These are phyloP conservation scores for Aspiorhynchus laticeps DNA, from an alignment of 2,113 vertebrate species.

Conservation along the genomic window DNA sequence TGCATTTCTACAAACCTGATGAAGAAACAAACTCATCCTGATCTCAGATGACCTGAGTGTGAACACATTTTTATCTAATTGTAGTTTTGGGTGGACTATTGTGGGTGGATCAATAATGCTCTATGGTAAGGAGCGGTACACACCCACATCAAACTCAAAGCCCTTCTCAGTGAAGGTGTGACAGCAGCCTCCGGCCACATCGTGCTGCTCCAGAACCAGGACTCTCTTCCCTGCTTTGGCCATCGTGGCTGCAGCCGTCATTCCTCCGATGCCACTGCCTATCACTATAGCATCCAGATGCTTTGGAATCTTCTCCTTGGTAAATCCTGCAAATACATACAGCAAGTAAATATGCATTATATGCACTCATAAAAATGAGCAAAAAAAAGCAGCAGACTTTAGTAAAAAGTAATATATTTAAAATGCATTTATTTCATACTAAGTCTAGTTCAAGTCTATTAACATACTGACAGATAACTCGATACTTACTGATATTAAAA, in stretches of 20 bases:
- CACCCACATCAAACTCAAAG: conserved; percentile 85
- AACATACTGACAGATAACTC: too few species aligned
- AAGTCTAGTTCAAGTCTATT: too few species aligned
- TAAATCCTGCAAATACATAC: conserved; percentile 71
- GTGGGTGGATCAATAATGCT: too few species aligned
- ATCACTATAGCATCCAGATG: conserved; percentile 82
- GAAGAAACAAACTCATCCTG: too few species aligned
- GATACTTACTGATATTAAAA: too few species aligned
- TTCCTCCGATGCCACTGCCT: conserved; percentile 83
- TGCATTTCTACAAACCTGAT: too few species aligned
- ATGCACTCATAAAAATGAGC: background rate
- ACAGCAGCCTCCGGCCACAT: conserved; percentile 84
- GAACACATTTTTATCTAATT: too few species aligned
- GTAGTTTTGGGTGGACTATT: too few species aligned
- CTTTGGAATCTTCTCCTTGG: conserved; percentile 70
- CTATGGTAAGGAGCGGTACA: conserved; percentile 46
- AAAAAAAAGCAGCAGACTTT: too few species aligned
- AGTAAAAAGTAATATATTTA: too few species aligned
- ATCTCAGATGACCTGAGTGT: too few species aligned
- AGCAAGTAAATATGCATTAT: background rate
- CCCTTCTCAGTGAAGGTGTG: conserved; percentile 83
- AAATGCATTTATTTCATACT: too few species aligned
- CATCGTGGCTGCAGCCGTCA: conserved; percentile 76
- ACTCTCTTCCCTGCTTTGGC: conserved; percentile 81
- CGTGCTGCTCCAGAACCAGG: conserved; percentile 85